Evolutionary conservation across 2,888 invertebrate species (phyloP).

Genomic region (Cremastinae sp.): DNA sequence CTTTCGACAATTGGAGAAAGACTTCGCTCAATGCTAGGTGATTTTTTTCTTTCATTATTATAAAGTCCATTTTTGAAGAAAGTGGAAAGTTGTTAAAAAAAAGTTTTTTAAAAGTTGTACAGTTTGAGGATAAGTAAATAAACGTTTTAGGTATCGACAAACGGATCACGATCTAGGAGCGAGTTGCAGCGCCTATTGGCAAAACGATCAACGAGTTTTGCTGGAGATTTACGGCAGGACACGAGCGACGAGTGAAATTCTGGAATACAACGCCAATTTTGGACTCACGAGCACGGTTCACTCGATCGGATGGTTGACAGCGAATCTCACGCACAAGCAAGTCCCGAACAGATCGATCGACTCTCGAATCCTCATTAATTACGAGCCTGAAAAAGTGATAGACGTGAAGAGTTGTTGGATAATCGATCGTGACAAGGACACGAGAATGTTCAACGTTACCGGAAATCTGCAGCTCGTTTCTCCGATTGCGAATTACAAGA

Average conservation of each 20-base stretch:
- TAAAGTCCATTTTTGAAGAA: neutral
- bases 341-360: conserved; percentile 80
- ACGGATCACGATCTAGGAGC: conserved; percentile 81
- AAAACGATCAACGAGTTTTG: conserved; percentile 83
- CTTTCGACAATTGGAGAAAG: conserved; percentile 83
- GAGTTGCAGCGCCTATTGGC: conserved; percentile 84
- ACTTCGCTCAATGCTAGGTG: conserved; percentile 82
- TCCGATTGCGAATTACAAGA: conserved; percentile 85
- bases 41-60: conserved; percentile 54
- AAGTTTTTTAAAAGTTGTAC: neutral
- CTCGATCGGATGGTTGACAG: conserved; percentile 83
- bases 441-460: conserved; percentile 84
- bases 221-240: conserved; percentile 83
- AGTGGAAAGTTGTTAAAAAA: neutral
- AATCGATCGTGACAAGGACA: conserved; percentile 82
- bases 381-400: conserved; percentile 86
- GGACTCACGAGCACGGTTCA: conserved; percentile 83
- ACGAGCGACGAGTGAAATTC: conserved; percentile 71
- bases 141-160: conserved; percentile 81
- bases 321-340: conserved; percentile 83
- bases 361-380: conserved; percentile 81
- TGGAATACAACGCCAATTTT: conserved; percentile 81
- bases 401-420: conserved; percentile 88
- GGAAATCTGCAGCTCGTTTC: conserved; percentile 85
- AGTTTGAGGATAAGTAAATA: neutral